Base-by-base conservation (phyloP, 2,113 vertebrate genomes). In the Perognathus longimembris region DNA sequence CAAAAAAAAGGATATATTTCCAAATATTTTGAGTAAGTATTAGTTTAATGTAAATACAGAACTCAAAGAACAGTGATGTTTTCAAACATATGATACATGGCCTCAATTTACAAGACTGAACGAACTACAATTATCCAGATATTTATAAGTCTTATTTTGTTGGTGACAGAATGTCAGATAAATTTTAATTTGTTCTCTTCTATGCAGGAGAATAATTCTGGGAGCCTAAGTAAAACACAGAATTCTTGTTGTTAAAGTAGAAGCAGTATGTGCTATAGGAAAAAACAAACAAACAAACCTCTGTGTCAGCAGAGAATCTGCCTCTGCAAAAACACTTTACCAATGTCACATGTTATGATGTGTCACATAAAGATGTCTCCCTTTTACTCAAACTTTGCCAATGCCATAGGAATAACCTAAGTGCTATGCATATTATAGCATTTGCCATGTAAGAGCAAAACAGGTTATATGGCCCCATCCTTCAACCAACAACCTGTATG, bases 321-420 rank as follows among this genome's bases (percentile, higher is more conserved):
- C 42, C 77, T 45, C 64, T 70, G 24, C 42, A 42, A 34, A 42
- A 77, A 90, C 22, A 40, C 76, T 36, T 42, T 85, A 80, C 28
- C 66, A 11, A 20, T 18, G 86, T 78, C 67, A 26, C 34, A 70
- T 40, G 84, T 75, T 1, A 38, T 5, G 7, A 59, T 93, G 69
- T 75, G 42, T 85, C 75, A 79, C 92, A n/a, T 85, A 42, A 93
- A 21, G 30, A 57, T 5, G 7, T 84, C 80, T 88, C 7, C 32
- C 45, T 90, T 75, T 28, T 24, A 45, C 12, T 71, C 17, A 90
- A 80, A 32, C 26, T 54, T 64, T 28, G 18, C 45, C 76, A 88
- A 20, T 90, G 78, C 88, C 21, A 90, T 61, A 81, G 83, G 78
- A 28, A 63, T 32, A 88, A 74, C 4, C 22, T 7, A 45, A 9